Evolutionary conservation across 2,888 invertebrate genomes (phyloP).

Genomic region (Pollenia griseotomentosa): DNA sequence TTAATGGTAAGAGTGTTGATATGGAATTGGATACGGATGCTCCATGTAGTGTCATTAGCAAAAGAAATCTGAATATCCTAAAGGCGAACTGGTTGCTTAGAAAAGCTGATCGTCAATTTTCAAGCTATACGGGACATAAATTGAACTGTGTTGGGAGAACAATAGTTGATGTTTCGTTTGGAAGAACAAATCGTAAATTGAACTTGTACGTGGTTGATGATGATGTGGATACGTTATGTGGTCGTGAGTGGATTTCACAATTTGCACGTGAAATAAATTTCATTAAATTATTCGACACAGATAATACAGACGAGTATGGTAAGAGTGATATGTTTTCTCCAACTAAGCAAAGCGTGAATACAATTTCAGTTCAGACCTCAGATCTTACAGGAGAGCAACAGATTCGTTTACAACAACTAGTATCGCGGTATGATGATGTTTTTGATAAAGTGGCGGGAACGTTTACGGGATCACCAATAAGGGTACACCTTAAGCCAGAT

Average conservation of each 20-base stretch:
- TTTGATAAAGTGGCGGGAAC: constrained; percentile 32
- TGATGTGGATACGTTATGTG: constrained; percentile 17
- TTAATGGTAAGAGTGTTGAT: constrained; percentile 10
- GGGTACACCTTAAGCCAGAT: constrained; percentile 27
- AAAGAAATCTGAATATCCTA: not conserved
- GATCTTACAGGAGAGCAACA: not conserved
- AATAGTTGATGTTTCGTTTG: constrained; percentile 15
- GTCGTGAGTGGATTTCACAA: constrained; percentile 36
- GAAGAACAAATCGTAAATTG: not conserved
- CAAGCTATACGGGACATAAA: constrained; percentile 17
- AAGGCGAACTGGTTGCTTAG: not conserved
- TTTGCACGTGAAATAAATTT: constrained; percentile 41
- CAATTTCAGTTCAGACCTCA: not conserved
- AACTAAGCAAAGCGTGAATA: not conserved
- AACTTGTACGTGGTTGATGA: constrained; percentile 20
- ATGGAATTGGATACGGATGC: too few species aligned
- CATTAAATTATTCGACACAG: not conserved
- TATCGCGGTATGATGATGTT: not conserved
- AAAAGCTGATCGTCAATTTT: constrained; percentile 23
- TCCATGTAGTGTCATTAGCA: too few species aligned
- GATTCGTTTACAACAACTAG: constrained; percentile 10
- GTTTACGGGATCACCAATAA: not conserved
- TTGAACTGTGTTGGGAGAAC: constrained; percentile 1
- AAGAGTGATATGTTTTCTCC: not conserved
- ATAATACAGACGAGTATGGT: not conserved